A percentile compares a stretch with the other conserved stretches of the same genome.
phyloP scores from a whole-genome alignment of 2,113 vertebrate species.

The Oxyruncus cristatus region DNA sequence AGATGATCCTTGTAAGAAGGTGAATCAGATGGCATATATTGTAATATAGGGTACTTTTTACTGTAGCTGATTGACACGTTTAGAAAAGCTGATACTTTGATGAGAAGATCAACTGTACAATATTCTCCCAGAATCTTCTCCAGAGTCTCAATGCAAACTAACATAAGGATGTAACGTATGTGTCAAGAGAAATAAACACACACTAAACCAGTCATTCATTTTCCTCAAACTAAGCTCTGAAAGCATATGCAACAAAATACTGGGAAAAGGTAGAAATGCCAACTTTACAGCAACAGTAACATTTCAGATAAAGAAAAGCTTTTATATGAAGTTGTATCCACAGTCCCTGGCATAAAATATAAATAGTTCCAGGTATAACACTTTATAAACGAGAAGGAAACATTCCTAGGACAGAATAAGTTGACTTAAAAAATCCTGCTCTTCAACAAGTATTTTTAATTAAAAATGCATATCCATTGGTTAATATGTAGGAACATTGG shows the following conservation, averaged over 20 bases:
- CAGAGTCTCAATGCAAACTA: conserved; percentile 56
- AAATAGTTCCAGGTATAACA: not conserved
- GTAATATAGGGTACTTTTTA: not conserved
- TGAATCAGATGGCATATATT: conserved; percentile 37
- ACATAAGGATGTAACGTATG: not conserved
- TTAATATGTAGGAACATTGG: not conserved
- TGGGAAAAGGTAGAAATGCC: not conserved
- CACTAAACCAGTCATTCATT: conserved; percentile 50
- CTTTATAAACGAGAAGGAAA: not conserved
- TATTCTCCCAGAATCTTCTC: conserved; percentile 52
- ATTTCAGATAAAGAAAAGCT: conserved; percentile 44
- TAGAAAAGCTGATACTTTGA: conserved; percentile 50
- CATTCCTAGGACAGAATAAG: not conserved
- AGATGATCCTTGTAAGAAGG: conserved; percentile 36
- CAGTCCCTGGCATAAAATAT: conserved; percentile 47
- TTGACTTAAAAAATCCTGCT: not conserved
- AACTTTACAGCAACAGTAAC: conserved; percentile 17
- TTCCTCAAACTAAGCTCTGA: conserved; percentile 13
- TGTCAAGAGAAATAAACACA: conserved; percentile 64
- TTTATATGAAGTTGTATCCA: conserved; percentile 32
- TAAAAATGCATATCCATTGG: conserved; percentile 5
- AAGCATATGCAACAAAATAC: conserved; percentile 15
- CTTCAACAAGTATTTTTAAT: conserved; percentile 13
- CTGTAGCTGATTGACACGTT: conserved; percentile 1
- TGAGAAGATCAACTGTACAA: conserved; percentile 45